Evolutionary conservation across 2,113 vertebrate species (phyloP).

Genomic region (Benitochromis conjunctus): DNA sequence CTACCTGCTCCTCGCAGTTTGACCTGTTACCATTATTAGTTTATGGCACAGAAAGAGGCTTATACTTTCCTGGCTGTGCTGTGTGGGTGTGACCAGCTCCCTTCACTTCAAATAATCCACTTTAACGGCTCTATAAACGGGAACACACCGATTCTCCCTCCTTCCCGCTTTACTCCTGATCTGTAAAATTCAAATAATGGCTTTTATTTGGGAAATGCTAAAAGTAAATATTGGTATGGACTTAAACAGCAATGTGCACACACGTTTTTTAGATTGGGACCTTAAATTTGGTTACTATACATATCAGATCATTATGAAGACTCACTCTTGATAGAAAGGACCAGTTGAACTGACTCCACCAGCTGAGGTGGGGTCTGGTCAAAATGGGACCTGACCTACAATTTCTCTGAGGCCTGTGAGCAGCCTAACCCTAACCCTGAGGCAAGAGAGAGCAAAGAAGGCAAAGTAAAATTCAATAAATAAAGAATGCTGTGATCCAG

Average conservation of each 20-base stretch:
- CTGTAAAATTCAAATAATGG: background rate
- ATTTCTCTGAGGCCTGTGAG: background rate
- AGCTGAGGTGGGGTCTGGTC: background rate
- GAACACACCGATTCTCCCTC: background rate
- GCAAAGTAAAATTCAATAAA: background rate
- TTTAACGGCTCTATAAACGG: background rate
- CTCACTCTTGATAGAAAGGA: background rate
- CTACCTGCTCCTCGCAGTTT: background rate
- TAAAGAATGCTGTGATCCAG: background rate
- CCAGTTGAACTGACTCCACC: background rate
- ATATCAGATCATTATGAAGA: background rate
- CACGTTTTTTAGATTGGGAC: background rate
- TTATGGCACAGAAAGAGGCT: slow-evolving; percentile 44
- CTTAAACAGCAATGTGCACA: background rate
- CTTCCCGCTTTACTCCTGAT: background rate
- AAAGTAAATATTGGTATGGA: background rate
- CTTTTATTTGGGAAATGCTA: background rate
- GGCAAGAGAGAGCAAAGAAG: background rate
- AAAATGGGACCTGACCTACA: background rate
- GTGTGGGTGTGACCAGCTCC: slow-evolving; percentile 25
- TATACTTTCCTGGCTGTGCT: background rate
- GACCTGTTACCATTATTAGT: background rate
- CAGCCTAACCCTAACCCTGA: background rate
- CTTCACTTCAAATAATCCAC: slow-evolving; percentile 25
- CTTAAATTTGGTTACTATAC: background rate